Evolutionary conservation across 2,113 vertebrate genomes (phyloP).

Genomic region (Ginglymostoma cirratum): DNA sequence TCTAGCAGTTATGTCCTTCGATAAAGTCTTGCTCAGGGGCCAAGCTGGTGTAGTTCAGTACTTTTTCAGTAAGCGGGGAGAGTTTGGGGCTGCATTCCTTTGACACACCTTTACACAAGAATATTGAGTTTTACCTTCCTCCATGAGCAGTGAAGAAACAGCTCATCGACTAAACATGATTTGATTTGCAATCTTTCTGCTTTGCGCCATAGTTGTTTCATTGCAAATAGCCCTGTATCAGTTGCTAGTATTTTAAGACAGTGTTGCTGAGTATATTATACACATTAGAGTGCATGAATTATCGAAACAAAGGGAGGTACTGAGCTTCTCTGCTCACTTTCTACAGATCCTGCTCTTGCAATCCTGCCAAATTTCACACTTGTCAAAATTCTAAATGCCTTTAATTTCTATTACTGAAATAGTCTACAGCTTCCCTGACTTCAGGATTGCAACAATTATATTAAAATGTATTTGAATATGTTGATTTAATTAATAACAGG

Average conservation of each 20-base stretch:
- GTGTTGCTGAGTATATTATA: background rate
- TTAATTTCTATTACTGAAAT: background rate
- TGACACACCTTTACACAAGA: slow-evolving; percentile 39
- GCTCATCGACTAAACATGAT: background rate
- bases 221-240: background rate
- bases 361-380: background rate
- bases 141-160: background rate
- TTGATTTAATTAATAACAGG: background rate
- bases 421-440: background rate
- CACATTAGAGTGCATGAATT: background rate
- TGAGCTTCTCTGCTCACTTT: background rate
- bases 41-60: slow-evolving; percentile 40
- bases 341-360: background rate
- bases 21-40: background rate
- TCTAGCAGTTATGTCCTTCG: background rate
- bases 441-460: background rate
- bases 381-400: background rate
- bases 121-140: background rate
- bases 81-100: background rate
- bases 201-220: background rate
- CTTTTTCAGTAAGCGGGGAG: slow-evolving; percentile 42
- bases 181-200: background rate
- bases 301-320: no score
- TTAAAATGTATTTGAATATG: background rate
- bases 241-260: background rate